A percentile compares a stretch with the other conserved stretches of the same genome.
phyloP scores from a whole-genome alignment of 64 coral and sea anemone species.

The Pocillopora verrucosa region DNA sequence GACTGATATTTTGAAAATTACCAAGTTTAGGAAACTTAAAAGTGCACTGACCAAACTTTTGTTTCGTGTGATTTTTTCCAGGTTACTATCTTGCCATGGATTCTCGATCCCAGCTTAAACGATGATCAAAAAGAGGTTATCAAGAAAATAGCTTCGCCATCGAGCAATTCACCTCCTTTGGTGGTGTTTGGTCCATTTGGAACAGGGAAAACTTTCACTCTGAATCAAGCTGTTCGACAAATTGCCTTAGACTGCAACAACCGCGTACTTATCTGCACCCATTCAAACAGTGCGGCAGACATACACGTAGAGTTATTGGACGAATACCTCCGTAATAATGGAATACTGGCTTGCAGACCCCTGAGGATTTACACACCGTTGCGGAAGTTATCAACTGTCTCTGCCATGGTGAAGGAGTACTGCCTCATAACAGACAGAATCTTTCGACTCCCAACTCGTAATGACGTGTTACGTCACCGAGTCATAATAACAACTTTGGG shows the following conservation, averaged over 20 bases:
- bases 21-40: too few species aligned
- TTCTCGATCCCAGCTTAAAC: slow-evolving; percentile 69
- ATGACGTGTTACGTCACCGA: slow-evolving; percentile 49
- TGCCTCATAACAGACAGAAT: slow-evolving; percentile 27
- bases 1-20: background rate
- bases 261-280: slow-evolving; percentile 74
- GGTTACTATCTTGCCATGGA: slow-evolving; percentile 27
- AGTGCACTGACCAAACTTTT: background rate
- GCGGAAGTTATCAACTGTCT: slow-evolving; percentile 30
- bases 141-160: slow-evolving; percentile 48
- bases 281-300: slow-evolving; percentile 89
- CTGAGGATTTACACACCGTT: slow-evolving; percentile 63
- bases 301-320: slow-evolving; percentile 75
- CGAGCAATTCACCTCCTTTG: slow-evolving; percentile 53
- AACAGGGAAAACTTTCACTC: slow-evolving; percentile 82
- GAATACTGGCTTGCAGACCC: slow-evolving; percentile 32
- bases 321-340: slow-evolving; percentile 36
- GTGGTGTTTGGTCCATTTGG: slow-evolving; percentile 96
- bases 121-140: slow-evolving; percentile 68
- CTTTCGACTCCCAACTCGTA: slow-evolving; percentile 64
- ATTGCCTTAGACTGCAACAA: slow-evolving; percentile 41
- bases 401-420: slow-evolving; percentile 46
- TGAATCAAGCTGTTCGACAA: slow-evolving; percentile 77
- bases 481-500: slow-evolving; percentile 72
- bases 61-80: background rate